Percentiles rank a stretch among this genome's conserved stretches.
Evolutionary conservation across 2,113 vertebrate species (phyloP).

Genomic region (Nansenia antarctica): DNA sequence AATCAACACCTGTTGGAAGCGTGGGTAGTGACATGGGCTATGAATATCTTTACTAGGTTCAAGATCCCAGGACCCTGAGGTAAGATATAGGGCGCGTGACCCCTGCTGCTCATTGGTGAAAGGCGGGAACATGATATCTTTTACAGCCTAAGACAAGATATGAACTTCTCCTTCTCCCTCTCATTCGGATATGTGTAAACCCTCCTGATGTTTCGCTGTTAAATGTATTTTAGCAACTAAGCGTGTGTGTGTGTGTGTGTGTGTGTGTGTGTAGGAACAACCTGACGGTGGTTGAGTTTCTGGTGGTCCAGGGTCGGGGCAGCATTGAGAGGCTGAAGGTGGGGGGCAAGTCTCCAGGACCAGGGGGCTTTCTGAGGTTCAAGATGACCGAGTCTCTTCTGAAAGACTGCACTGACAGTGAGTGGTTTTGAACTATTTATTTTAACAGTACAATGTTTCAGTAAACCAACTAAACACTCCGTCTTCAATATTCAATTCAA

Average conservation of each 20-base stretch:
- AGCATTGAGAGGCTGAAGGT: conserved; percentile 83
- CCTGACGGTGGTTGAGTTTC: conserved; percentile 84
- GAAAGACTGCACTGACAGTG: conserved; percentile 89
- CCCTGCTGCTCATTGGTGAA: neutral
- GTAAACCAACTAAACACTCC: no score
- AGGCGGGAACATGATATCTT: neutral
- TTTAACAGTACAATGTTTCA: neutral
- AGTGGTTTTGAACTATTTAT: conserved; percentile 49
- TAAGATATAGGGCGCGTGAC: no score
- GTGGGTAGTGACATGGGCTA: neutral
- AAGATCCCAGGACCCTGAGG: neutral
- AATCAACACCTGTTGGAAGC: conserved; percentile 62
- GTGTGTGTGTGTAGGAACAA: conserved; percentile 80
- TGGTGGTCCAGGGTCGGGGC: conserved; percentile 86
- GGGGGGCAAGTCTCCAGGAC: conserved; percentile 83
- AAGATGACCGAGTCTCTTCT: conserved; percentile 88
- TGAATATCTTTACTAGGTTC: neutral
- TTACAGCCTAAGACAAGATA: neutral
- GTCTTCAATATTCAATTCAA: no score
- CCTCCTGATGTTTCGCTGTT: no score
- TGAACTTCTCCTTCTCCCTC: neutral
- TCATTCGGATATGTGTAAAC: no score
- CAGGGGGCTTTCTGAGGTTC: conserved; percentile 84
- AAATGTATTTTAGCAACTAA: neutral
- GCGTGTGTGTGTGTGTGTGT: neutral